Evolutionary conservation across 2,113 vertebrate genomes (phyloP).

Genomic region (Syngnathus scovelli): DNA sequence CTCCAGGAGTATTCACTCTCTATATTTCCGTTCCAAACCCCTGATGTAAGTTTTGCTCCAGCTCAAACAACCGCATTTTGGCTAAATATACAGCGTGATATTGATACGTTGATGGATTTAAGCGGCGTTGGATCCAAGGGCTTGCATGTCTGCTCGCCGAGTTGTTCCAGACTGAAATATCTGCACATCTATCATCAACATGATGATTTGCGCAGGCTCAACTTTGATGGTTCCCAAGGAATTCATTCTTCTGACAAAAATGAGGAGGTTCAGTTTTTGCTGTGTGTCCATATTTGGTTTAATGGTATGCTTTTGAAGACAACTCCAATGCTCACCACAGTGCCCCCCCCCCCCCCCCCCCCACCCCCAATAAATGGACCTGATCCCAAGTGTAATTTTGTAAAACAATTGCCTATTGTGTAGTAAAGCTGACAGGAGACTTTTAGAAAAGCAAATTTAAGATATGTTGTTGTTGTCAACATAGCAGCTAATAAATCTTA

Average conservation of each 20-base stretch:
- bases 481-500: background rate
- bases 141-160: slow-evolving; percentile 1
- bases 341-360: no score
- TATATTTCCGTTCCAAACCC: slow-evolving; percentile 33
- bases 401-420: background rate
- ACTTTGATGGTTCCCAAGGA: background rate
- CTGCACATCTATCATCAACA: slow-evolving; percentile 1
- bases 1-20: slow-evolving; percentile 34
- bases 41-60: slow-evolving; percentile 36
- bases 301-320: slow-evolving; percentile 1
- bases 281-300: background rate
- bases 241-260: background rate
- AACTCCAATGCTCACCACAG: no score
- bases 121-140: background rate
- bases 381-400: background rate
- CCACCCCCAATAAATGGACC: background rate
- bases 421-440: background rate
- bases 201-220: slow-evolving; percentile 4
- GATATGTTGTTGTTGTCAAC: background rate
- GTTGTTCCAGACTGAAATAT: slow-evolving; percentile 14
- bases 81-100: slow-evolving; percentile 25
- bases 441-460: background rate
- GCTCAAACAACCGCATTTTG: slow-evolving; percentile 24
- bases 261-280: background rate
- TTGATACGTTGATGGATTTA: slow-evolving; percentile 3